Percentiles rank a stretch among this genome's conserved stretches.
These are phyloP conservation scores for Potorous gilbertii DNA, from an alignment of 2,797 vertebrate genomes.

Conservation along the genomic window DNA sequence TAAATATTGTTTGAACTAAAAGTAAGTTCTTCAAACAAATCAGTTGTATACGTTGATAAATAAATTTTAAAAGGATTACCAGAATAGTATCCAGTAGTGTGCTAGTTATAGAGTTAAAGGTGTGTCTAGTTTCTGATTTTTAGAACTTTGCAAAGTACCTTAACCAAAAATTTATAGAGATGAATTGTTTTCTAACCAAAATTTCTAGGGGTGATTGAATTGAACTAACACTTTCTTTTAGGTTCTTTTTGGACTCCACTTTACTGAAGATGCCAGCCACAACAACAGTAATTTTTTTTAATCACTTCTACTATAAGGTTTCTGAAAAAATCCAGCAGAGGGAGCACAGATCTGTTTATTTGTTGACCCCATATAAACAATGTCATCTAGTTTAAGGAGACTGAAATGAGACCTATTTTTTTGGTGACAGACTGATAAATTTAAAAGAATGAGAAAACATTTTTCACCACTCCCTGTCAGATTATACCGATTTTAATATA, in stretches of 20 bases:
- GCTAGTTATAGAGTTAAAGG: slow-evolving; percentile 59
- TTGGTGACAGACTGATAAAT: background rate
- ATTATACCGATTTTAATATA: slow-evolving; percentile 20
- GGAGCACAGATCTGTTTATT: slow-evolving; percentile 76
- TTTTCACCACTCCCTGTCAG: background rate
- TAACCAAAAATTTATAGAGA: slow-evolving; percentile 29
- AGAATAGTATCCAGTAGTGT: slow-evolving; percentile 74
- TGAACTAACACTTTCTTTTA: background rate
- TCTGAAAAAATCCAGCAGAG: slow-evolving; percentile 72
- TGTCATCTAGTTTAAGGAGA: slow-evolving; percentile 39
- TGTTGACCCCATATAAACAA: slow-evolving; percentile 52
- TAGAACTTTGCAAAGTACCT: slow-evolving; percentile 58
- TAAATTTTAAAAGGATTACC: slow-evolving; percentile 76
- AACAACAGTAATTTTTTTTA: background rate
- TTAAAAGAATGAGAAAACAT: slow-evolving; percentile 24
- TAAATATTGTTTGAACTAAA: slow-evolving; percentile 70
- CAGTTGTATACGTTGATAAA: slow-evolving; percentile 77
- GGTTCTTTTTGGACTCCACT: background rate
- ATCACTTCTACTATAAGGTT: slow-evolving; percentile 38
- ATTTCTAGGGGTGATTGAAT: slow-evolving; percentile 34
- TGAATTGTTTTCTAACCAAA: slow-evolving; percentile 27
- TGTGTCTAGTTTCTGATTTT: slow-evolving; percentile 63
- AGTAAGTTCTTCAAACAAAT: slow-evolving; percentile 68
- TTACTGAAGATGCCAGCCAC: slow-evolving; percentile 51
- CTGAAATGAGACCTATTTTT: background rate